These are phyloP conservation scores for Dunckerocampus dactyliophorus DNA, from an alignment of 2,113 vertebrate species.

Conservation along the genomic window DNA sequence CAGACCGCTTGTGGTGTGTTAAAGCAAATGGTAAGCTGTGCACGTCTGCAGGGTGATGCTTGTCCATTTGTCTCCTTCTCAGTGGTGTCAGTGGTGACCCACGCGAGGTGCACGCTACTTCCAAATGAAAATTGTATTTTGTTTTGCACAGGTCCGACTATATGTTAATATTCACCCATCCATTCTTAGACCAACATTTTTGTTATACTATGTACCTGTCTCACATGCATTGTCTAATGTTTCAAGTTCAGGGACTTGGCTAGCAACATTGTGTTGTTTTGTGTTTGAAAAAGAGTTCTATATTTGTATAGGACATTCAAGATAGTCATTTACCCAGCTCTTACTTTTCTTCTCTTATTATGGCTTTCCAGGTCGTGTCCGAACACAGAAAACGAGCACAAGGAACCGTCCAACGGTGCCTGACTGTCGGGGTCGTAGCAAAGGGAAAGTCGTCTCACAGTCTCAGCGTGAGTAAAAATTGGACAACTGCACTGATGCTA, in stretches of 20 bases:
- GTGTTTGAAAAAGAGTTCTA: background rate
- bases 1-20: constrained; percentile 56
- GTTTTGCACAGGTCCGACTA: background rate
- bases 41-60: constrained; percentile 17
- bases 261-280: background rate
- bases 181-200: background rate
- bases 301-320: too few species aligned
- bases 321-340: background rate
- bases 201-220: too few species aligned
- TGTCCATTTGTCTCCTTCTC: constrained; percentile 7
- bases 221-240: background rate
- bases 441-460: constrained; percentile 87
- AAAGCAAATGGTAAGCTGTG: constrained; percentile 61
- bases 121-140: background rate
- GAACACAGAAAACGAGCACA: constrained; percentile 72
- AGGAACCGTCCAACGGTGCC: constrained; percentile 49
- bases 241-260: background rate
- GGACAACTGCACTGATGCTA: background rate
- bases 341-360: constrained; percentile 6
- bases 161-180: background rate
- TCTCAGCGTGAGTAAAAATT: constrained; percentile 85
- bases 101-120: constrained; percentile 32
- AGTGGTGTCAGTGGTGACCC: constrained; percentile 35
- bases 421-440: constrained; percentile 85
- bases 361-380: constrained; percentile 77